Conservation (phyloP, 2,888 invertebrate species). For the Pyrgus malvae region DNA sequence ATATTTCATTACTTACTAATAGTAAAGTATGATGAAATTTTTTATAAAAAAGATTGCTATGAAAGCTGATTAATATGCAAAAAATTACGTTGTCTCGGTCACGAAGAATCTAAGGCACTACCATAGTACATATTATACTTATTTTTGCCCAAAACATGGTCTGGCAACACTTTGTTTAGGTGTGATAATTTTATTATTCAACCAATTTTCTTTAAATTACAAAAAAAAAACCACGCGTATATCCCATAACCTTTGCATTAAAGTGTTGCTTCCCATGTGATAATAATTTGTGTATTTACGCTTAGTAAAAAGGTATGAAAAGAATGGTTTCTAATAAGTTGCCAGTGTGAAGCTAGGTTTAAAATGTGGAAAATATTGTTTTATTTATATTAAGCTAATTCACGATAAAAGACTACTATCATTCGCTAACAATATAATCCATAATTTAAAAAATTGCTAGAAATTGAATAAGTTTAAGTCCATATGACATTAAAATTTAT, state of each 20-base stretch:
- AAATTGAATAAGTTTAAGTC: too few species aligned
- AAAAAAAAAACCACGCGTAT: background rate
- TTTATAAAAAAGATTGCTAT: background rate
- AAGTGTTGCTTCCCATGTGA: background rate
- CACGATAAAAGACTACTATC: too few species aligned
- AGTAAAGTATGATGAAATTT: too few species aligned
- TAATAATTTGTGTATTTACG: background rate
- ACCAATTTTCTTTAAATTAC: background rate
- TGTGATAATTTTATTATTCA: background rate
- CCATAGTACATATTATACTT: background rate
- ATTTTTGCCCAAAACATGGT: conserved; percentile 1
- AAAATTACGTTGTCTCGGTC: background rate
- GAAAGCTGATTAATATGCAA: background rate
- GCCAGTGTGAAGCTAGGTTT: too few species aligned
- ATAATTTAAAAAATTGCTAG: too few species aligned
- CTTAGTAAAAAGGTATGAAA: background rate
- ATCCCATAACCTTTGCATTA: background rate
- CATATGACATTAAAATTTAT: too few species aligned
- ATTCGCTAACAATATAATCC: too few species aligned
- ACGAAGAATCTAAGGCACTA: conserved; percentile 13
- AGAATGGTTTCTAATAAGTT: background rate
- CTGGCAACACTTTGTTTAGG: background rate
- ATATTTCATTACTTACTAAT: too few species aligned
- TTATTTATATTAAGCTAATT: too few species aligned
- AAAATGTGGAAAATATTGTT: too few species aligned